These are phyloP conservation scores for Phaethon lepturus DNA, from an alignment of 2,113 vertebrate genomes.

Conservation along the genomic window DNA sequence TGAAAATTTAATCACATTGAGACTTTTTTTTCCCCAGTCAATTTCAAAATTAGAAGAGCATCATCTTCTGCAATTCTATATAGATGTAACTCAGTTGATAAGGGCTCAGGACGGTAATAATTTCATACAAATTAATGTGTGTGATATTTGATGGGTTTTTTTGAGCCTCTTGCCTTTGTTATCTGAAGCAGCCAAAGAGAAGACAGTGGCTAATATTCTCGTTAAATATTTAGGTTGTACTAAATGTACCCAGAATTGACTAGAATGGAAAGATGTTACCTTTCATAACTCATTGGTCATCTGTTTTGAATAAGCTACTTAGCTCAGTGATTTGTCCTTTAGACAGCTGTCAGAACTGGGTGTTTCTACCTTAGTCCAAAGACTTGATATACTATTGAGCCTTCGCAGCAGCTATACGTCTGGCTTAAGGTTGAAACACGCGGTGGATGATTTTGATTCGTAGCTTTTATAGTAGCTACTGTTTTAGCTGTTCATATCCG, in stretches of 20 bases:
- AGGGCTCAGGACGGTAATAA: not conserved
- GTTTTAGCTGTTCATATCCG: not conserved
- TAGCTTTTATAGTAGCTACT: not conserved
- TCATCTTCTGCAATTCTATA: rapidly evolving
- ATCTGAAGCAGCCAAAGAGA: not conserved
- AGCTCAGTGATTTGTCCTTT: not conserved
- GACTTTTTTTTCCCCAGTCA: too few relatives aligned
- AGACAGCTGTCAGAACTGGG: not conserved
- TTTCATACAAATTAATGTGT: not conserved
- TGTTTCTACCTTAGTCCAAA: not conserved
- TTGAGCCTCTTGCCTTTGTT: not conserved
- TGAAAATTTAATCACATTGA: not conserved
- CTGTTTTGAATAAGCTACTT: not conserved
- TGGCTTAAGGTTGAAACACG: not conserved
- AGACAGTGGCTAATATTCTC: not conserved
- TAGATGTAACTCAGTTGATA: not conserved
- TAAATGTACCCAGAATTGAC: not conserved
- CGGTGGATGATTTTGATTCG: not conserved
- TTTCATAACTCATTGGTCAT: not conserved
- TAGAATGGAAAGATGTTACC: not conserved
- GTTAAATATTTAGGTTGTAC: not conserved
- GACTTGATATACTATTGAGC: rapidly evolving
- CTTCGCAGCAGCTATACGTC: not conserved
- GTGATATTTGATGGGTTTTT: not conserved
- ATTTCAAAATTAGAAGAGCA: not conserved